Base-by-base conservation (phyloP, 2,888 invertebrate species). In the Callinectes sapidus region DNA sequence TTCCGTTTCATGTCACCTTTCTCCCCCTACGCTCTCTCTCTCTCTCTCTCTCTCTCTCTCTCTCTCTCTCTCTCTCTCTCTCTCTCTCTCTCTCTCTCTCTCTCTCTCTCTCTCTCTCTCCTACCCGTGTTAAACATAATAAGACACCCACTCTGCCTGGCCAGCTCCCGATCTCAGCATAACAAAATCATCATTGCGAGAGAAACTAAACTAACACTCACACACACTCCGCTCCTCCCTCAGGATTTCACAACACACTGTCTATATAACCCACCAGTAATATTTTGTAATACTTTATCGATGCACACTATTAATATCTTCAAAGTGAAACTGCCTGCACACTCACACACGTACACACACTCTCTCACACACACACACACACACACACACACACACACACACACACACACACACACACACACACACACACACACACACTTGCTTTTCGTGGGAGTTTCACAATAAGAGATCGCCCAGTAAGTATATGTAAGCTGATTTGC, bases 271-370 rank as follows among this genome's bases (percentile, higher is more conserved):
- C 23, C 71, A 13, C n/a, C 71, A 71, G 28, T 71, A 71, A n/a
- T 71, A 71, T 71, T 28, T 71, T 71, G 71, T 71, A 71, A 71
- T n/a, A 71, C 71, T 71, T 71, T 71, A 71, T 71, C 23, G 71
- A 71, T n/a, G 71, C 71, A 71, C 71, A 71, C 71, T 28, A n/a
- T 71, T 71, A 28, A 71, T 71, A 71, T 71, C 28, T 28, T 28
- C 71, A 71, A 61, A 71, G 71, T 71, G 71, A 71, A 71, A 71
- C 28, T 71, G 28, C 71, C 23, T n/a, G 28, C 28, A 71, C 71
- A 71, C 71, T 28, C 28, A 71, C 71, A 71, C 71, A 71, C 71
- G 28, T 28, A 71, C 71, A 71, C 71, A 71, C 71, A 71, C 66
- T n/a, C 66, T n/a, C 66, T n/a, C 66, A 71, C 66, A 55, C 55